Evolutionary conservation across 2,797 vertebrate genomes (phyloP), one percentile per base, ranked within the genome.

Genomic region (Sarcoramphus papa): DNA sequence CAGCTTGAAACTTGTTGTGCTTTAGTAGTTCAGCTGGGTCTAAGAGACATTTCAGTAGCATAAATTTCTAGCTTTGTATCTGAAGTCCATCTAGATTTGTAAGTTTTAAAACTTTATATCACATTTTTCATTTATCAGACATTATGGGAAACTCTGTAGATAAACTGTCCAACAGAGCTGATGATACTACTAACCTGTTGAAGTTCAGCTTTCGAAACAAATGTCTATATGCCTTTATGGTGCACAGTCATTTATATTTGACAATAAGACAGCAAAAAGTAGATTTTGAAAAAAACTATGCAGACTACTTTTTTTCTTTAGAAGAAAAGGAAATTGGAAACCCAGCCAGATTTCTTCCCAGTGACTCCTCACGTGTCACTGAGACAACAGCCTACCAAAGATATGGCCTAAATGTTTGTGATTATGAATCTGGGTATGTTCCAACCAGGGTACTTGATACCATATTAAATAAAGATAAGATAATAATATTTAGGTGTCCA

Each of bases 211-310:
- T 50, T 54, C 60, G 30, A 59, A 62, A 27, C 14, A 57, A 10
- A 50, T 1, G 0, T 12, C 10, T 60, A 6, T 40, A 57, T 35
- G 12, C 4, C n/a, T 89, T 67, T 18, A 27, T 50, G 4, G 9
- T 16, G 7, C 4, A 27, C 5, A 1, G 6, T 33, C 24, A 40
- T 4, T 53, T 63, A 43, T 25, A 27, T n/a, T 54, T 59, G 10
- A 72, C 68, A 81, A 28, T 16, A 57, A 45, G 21, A 47, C 2
- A 59, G 3, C 3, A 53, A 67, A 80, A 54, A 67, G 3, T 3
- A 41, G 5, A 28, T 35, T 77, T 40, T 9, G 4, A 8, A 15
- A 76, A 41, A 51, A 51, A 37, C 14, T 3, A 20, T 7, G 11
- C 40, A 24, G 7, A 17, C 10, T 0, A 35, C 3, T 33, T 63